Evolutionary conservation across 1,140 invertebrate species (phyloP), one percentile per base, ranked within the genome.

Genomic region (Oncopodura yosiiana): DNA sequence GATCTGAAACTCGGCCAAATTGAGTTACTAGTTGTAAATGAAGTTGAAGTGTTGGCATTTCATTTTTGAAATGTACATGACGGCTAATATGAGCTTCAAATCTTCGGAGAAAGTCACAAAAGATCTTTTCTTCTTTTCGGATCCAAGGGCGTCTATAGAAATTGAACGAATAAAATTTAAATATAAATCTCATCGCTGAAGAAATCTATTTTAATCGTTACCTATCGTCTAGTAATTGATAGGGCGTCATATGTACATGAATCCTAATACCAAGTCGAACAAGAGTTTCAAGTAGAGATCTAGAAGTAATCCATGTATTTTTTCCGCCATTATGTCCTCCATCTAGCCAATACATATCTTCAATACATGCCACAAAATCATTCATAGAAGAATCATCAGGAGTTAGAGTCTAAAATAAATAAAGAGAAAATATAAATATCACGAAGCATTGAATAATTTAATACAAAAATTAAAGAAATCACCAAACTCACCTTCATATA

Each of bases 311-410:
- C 86, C 87, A 93, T 5, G 84, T 87, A 68, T 88, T 81, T 67
- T 83, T 82, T 8, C 78, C 77, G 43, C 87, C 87, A 34, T 78
- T 79, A 71, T 92, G 88, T 0, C 87, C 87, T 21, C 86, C 86
- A 73, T 92, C 88, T 56, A 92, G 68, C 86, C 87, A 92, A 70
- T 82, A 87, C 77, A 92, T 84, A 54, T 78, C 75, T 53, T 75
- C 50, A 11, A 76, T 81, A 39, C 76, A 73, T 18, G 69, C 70
- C 2, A 84, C 75, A 49, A 85, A 72, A 39, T 71, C 71, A 60
- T 74, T 75, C 68, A 80, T 66, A 12, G 68, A 66, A 37, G 67
- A 43, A 53, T 75, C 69, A 34, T 78, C 74, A 4, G 80, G 78
- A 16, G 78, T 81, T 6, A 78, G 67, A 0, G 77, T 80, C 69